Evolutionary conservation across 2,113 vertebrate species (phyloP), one percentile per base, ranked within the genome.

Genomic region (Vidua macroura): DNA sequence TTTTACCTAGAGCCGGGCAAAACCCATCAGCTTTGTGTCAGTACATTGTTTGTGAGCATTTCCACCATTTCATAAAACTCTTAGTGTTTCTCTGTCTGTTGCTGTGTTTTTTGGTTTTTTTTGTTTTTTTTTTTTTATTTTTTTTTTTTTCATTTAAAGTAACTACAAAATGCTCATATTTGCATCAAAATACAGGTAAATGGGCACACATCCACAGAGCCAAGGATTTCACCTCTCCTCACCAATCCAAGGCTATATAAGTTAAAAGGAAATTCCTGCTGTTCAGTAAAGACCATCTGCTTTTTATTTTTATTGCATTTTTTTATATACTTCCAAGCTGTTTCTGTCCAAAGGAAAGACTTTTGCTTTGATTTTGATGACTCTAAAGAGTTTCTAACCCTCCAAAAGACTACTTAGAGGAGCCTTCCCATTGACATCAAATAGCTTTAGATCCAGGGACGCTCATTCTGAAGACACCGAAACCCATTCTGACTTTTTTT

Each of bases 381-480:
- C 85, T 93, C 28, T 51, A 78, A 93, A 92, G 90, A 67, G 67
- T 90, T 93, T 86, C 60, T 81, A 74, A 94, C 28, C 64, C 69
- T 91, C 90, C 83, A 92, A 75, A 90, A 86, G 63, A 67, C 82
- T 94, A 18, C 87, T 96, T 92, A 94, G 60, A 88, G 83, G 44
- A 94, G 55, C 55, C 43, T 96, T 92, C 75, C 82, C 59, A n/a
- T 94, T 92, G 89, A 64, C 68, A 92, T 78, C 76, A 93, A 92
- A 93, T 41, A 80, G 44, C 56, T 92, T 93, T 86, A 68, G 24
- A 56, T 70, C 68, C 85, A 86, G 21, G 31, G 55, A 83, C 2
- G 22, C 39, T 75, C 75, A 60, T 96, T 96, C 76, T 83, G 67
- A 92, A 91, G 43, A 76, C 35, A 70, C 8, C 35, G 72, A 90